Evolutionary conservation across 2,113 vertebrate species (phyloP).

Genomic region (Sebastes schlegelii): DNA sequence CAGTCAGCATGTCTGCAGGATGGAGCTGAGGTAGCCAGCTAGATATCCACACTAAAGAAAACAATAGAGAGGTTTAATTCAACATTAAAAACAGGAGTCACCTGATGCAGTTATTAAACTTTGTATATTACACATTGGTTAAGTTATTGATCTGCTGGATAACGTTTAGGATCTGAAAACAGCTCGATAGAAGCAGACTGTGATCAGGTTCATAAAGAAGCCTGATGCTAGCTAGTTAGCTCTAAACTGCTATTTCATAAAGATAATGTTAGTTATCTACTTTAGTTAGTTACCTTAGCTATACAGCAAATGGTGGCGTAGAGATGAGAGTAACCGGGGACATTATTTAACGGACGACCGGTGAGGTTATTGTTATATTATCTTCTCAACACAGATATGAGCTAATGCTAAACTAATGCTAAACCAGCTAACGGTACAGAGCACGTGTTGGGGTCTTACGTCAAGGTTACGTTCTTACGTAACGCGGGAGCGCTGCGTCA

Average conservation of each 20-base stretch:
- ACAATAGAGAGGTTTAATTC: background rate
- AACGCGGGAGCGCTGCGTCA: background rate
- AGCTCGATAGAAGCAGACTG: too few relatives aligned
- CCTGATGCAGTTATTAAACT: background rate
- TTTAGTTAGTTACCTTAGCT: background rate
- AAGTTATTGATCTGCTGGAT: too few relatives aligned
- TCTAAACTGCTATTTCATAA: background rate
- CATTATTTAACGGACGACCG: background rate
- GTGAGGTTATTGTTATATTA: background rate
- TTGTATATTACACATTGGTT: too few relatives aligned
- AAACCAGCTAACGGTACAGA: background rate
- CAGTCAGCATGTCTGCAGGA: slow-evolving; percentile 71
- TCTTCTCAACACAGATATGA: background rate
- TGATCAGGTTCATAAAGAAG: background rate
- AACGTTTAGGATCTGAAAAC: too few relatives aligned
- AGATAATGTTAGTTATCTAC: background rate
- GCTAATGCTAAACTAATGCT: too few relatives aligned
- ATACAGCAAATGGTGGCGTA: background rate
- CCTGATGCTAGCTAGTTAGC: background rate
- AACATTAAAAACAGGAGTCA: background rate
- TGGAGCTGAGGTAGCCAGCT: background rate
- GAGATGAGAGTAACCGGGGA: too few relatives aligned
- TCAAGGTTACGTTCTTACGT: too few relatives aligned
- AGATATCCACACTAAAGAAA: slow-evolving; percentile 2
- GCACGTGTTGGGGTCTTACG: background rate